These are phyloP conservation scores for Pelobates fuscus DNA, from an alignment of 2,113 vertebrate species.

Conservation along the genomic window DNA sequence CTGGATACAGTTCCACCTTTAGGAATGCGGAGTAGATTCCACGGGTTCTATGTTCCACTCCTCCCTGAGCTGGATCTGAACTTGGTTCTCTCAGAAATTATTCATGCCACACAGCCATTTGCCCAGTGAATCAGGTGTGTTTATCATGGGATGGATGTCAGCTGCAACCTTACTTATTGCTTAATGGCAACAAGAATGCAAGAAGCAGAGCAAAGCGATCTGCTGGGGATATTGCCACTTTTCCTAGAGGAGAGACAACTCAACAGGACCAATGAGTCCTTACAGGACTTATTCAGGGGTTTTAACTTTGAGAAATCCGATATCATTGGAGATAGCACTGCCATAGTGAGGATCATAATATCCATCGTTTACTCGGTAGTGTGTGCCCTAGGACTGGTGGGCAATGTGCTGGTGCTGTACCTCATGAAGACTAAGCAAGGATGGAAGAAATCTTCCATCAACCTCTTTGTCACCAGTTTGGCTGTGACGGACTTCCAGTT, in stretches of 20 bases:
- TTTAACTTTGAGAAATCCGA: conserved; percentile 63
- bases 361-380: conserved; percentile 89
- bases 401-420: conserved; percentile 89
- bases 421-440: conserved; percentile 87
- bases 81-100: not conserved
- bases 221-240: conserved; percentile 49
- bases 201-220: conserved; percentile 48
- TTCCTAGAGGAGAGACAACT: conserved; percentile 58
- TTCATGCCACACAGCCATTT: not conserved
- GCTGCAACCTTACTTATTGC: conserved; percentile 56
- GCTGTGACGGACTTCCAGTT: conserved; percentile 95
- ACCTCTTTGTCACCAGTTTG: conserved; percentile 90
- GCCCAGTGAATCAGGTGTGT: too few relatives aligned
- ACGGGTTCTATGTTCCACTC: not conserved
- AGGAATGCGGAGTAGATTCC: not conserved
- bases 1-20: not conserved
- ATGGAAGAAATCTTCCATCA: conserved; percentile 92
- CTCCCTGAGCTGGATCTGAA: not conserved
- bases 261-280: conserved; percentile 71
- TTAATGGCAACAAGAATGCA: conserved; percentile 59
- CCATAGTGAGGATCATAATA: conserved; percentile 77
- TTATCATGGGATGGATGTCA: conserved; percentile 60
- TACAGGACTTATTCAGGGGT: conserved; percentile 61
- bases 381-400: conserved; percentile 87
- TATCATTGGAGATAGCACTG: conserved; percentile 69